phyloP scores from a whole-genome alignment of 2,797 vertebrate species.

The Podarcis lilfordi region DNA sequence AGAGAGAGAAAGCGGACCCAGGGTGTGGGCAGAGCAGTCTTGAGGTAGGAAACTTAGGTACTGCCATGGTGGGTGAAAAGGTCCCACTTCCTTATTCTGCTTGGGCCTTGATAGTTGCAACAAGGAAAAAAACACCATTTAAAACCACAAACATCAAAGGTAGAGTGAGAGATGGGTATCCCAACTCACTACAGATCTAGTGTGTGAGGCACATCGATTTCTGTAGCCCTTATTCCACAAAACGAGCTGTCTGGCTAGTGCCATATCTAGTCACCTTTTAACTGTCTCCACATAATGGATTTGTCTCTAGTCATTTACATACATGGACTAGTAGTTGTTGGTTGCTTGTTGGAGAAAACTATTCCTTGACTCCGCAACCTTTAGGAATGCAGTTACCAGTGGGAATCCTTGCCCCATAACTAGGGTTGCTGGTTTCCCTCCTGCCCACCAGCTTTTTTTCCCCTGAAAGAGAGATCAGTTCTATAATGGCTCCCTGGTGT shows the following conservation, averaged over 20 bases:
- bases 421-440: neutral
- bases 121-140: neutral
- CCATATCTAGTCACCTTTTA: neutral
- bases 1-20: slow-evolving; percentile 18
- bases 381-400: neutral
- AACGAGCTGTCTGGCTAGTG: neutral
- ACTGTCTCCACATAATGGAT: neutral
- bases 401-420: neutral
- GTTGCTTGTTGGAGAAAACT: neutral
- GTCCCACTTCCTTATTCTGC: neutral
- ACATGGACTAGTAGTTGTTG: neutral
- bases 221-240: neutral
- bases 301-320: neutral
- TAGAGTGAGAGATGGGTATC: neutral
- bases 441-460: neutral
- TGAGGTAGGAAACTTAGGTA: slow-evolving; percentile 32
- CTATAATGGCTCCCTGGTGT: neutral
- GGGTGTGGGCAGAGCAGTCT: slow-evolving; percentile 25
- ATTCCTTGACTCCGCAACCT: neutral
- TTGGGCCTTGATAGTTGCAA: neutral
- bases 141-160: neutral
- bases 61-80: neutral
- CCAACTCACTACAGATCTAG: neutral
- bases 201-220: neutral
- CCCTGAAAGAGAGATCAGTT: neutral